Evolutionary conservation across 1,140 invertebrate species (phyloP).

Genomic region (Apis cerana): DNA sequence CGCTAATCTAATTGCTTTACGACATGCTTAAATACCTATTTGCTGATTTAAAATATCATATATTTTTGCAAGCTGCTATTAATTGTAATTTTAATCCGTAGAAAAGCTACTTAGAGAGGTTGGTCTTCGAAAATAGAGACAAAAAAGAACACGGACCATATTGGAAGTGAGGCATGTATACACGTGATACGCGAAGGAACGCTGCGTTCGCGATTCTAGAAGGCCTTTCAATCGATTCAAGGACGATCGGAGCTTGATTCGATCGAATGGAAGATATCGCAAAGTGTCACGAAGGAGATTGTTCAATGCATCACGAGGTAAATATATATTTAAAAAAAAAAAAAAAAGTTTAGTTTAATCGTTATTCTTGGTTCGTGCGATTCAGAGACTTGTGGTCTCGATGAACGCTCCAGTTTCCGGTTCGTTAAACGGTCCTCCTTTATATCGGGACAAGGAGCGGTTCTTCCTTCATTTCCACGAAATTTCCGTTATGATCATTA

Average conservation of each 20-base stretch:
- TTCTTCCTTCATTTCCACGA: constrained; percentile 12
- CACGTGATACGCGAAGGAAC: neutral
- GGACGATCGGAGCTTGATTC: neutral
- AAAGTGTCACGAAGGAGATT: neutral
- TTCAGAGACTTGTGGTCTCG: constrained; percentile 38
- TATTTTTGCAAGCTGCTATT: neutral
- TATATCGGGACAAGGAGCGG: neutral
- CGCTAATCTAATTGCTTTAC: constrained; percentile 17
- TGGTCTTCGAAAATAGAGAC: neutral
- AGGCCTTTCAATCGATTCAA: constrained; percentile 13
- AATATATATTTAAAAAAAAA: neutral
- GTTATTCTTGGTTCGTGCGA: neutral
- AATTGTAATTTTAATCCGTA: neutral
- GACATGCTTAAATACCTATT: neutral
- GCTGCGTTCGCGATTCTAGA: neutral
- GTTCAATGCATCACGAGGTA: neutral
- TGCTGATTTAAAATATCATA: neutral
- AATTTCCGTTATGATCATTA: constrained; percentile 50
- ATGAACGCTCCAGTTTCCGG: constrained; percentile 69
- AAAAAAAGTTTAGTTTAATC: neutral
- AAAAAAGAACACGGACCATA: too few relatives aligned
- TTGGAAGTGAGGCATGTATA: neutral
- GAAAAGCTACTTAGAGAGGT: neutral
- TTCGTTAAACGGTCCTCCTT: constrained; percentile 65
- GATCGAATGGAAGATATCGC: neutral